Evolutionary conservation across 2,888 invertebrate species (phyloP).

Genomic region (Dasypolia templi): DNA sequence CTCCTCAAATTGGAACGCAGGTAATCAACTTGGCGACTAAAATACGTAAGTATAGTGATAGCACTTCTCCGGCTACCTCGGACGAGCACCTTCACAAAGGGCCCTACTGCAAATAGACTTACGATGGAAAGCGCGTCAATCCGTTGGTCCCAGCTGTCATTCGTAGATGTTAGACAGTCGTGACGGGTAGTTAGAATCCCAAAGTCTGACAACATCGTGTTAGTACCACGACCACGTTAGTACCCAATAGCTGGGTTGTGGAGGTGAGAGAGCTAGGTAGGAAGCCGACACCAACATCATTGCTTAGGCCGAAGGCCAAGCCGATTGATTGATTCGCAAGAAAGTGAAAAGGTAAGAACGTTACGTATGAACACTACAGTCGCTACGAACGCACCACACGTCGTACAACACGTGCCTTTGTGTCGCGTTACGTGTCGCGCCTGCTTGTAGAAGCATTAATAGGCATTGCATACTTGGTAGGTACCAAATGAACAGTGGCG

Average conservation of each 20-base stretch:
- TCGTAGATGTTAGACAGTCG: not conserved
- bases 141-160: not conserved
- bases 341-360: not conserved
- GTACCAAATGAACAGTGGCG: too few species aligned
- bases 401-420: too few species aligned
- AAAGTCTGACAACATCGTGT: too few species aligned
- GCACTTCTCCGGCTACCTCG: not conserved
- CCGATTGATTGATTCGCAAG: not conserved
- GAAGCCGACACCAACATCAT: not conserved
- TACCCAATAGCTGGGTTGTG: not conserved
- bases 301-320: not conserved
- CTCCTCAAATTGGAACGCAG: not conserved
- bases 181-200: not conserved
- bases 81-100: not conserved
- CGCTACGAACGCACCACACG: too few species aligned
- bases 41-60: not conserved
- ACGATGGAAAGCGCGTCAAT: not conserved
- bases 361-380: too few species aligned
- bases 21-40: not conserved
- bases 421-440: too few species aligned
- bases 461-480: too few species aligned
- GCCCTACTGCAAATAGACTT: too few species aligned
- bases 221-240: too few species aligned
- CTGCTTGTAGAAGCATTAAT: too few species aligned
- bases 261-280: not conserved